Evolutionary conservation across 2,113 vertebrate genomes (phyloP).

Genomic region (Tricholaema leucomelas): DNA sequence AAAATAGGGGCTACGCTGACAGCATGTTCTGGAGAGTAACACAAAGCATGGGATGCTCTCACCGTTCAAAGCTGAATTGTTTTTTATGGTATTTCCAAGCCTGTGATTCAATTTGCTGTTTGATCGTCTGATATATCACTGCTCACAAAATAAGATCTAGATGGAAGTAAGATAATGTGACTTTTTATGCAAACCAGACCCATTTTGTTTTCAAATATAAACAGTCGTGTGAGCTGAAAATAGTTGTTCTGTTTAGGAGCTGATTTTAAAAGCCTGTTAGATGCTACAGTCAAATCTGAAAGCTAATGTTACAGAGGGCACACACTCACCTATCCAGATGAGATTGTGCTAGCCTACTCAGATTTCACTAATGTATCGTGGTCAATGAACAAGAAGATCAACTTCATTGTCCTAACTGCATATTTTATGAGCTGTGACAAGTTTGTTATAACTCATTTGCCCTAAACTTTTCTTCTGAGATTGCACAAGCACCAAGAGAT

Average conservation of each 20-base stretch:
- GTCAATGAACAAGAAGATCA: slow-evolving; percentile 58
- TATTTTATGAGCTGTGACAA: slow-evolving; percentile 70
- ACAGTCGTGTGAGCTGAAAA: not conserved
- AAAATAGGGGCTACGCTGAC: slow-evolving; percentile 37
- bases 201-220: not conserved
- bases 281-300: not conserved
- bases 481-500: slow-evolving; percentile 66
- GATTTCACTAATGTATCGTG: slow-evolving; percentile 35
- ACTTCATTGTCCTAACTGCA: slow-evolving; percentile 59
- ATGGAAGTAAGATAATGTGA: not conserved
- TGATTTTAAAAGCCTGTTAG: not conserved
- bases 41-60: not conserved
- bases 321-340: not conserved
- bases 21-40: slow-evolving; percentile 6
- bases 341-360: slow-evolving; percentile 1
- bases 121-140: not conserved
- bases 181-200: not conserved
- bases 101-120: slow-evolving; percentile 8
- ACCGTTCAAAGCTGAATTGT: not conserved
- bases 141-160: not conserved
- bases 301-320: not conserved
- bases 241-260: not conserved
- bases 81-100: slow-evolving; percentile 17
- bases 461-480: slow-evolving; percentile 63
- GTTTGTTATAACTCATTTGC: slow-evolving; percentile 67